Conservation (phyloP, 2,888 invertebrate species). For the Clistopyga incitator region DNA sequence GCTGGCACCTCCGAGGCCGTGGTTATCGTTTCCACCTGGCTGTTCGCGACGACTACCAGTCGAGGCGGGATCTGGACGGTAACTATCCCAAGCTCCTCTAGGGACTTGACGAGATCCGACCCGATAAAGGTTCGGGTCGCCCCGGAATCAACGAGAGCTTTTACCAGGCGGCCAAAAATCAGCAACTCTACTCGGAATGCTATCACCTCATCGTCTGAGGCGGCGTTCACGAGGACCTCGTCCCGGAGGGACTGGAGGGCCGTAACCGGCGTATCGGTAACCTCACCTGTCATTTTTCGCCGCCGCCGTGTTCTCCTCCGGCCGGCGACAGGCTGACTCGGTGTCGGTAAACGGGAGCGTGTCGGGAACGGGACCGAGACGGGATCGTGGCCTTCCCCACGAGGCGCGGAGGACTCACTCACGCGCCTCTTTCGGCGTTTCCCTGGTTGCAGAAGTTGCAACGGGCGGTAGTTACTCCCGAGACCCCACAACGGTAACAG, state of each 20-base stretch:
- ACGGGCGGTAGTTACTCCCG: not conserved
- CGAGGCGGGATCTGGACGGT: no score
- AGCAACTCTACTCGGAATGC: not conserved
- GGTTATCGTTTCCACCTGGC: no score
- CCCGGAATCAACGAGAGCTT: no score
- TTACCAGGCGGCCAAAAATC: no score
- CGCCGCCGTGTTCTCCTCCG: not conserved
- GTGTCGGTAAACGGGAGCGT: not conserved
- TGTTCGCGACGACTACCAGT: no score
- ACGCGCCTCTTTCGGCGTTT: conserved; percentile 19
- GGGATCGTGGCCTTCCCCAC: rapidly evolving
- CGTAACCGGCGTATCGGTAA: not conserved
- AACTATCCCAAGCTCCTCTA: no score
- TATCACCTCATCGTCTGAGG: not conserved
- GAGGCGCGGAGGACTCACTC: not conserved
- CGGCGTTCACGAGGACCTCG: not conserved
- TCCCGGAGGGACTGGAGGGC: no score
- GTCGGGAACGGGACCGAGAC: not conserved
- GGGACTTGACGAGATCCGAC: no score
- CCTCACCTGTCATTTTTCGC: not conserved
- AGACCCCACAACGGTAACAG: conserved; percentile 32
- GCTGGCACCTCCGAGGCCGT: no score
- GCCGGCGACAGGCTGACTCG: not conserved
- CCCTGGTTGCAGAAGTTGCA: conserved; percentile 28
- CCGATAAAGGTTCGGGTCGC: no score